Evolutionary conservation across 2,797 vertebrate species (phyloP).

Genomic region (Eleutherodactylus coqui): DNA sequence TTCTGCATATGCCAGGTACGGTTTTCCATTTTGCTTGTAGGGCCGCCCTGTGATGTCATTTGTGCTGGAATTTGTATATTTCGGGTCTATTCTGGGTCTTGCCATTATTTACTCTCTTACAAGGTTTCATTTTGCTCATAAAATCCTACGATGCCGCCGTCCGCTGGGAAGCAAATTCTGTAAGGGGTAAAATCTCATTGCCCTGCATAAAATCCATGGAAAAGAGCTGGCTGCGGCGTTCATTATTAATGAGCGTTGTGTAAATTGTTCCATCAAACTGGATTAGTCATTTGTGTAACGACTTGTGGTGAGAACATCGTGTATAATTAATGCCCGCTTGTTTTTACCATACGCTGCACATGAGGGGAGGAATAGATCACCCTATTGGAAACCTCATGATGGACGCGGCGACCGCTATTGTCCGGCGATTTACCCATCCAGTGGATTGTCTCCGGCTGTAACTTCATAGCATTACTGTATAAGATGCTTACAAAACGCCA

Average conservation of each 20-base stretch:
- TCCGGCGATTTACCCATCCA: background rate
- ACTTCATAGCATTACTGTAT: no score
- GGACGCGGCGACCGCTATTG: background rate
- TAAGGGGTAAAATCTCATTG: background rate
- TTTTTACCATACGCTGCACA: background rate
- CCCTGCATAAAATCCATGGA: background rate
- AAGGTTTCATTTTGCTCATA: no score
- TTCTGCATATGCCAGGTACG: no score
- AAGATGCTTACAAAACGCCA: no score
- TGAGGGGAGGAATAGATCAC: background rate
- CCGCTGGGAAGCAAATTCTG: background rate
- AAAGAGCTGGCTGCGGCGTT: background rate
- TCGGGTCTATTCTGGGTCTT: no score
- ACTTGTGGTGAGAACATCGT: conserved; percentile 19
- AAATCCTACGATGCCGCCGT: no score
- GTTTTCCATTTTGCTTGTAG: no score
- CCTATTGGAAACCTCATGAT: background rate
- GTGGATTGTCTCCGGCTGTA: no score
- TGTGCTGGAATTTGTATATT: no score
- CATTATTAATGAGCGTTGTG: conserved; percentile 1
- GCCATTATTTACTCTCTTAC: no score
- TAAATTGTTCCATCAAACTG: background rate
- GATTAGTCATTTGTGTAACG: conserved; percentile 14
- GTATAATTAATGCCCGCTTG: background rate
- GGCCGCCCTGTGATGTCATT: no score